Evolutionary conservation across 2,888 invertebrate genomes (phyloP).

Genomic region (Drosophila algonquin): DNA sequence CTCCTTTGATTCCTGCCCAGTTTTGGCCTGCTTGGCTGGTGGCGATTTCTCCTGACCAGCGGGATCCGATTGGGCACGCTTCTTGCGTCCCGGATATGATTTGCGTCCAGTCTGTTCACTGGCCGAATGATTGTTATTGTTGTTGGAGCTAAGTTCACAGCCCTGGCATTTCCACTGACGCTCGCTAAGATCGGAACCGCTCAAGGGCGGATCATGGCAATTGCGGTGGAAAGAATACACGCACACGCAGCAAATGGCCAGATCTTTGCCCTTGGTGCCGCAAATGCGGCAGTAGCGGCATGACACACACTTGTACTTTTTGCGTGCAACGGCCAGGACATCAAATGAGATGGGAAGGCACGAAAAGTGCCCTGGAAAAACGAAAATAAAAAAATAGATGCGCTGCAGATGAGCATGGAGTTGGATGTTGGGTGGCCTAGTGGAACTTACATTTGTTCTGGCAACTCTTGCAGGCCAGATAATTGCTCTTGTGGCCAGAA

Average conservation of each 20-base stretch:
- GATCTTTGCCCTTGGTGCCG: constrained; percentile 85
- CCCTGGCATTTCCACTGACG: constrained; percentile 90
- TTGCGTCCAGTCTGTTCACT: constrained; percentile 33
- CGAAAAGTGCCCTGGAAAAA: constrained; percentile 77
- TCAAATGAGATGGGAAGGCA: constrained; percentile 75
- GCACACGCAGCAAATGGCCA: constrained; percentile 92
- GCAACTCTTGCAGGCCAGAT: constrained; percentile 78
- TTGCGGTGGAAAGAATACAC: constrained; percentile 93
- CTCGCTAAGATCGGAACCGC: constrained; percentile 84
- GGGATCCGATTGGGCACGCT: constrained; percentile 49
- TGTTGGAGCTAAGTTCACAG: constrained; percentile 82
- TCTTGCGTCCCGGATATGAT: constrained; percentile 57
- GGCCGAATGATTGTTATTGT: constrained; percentile 4
- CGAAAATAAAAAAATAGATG: neutral
- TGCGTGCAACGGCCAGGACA: constrained; percentile 70
- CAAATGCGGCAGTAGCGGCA: constrained; percentile 91
- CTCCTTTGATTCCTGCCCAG: neutral
- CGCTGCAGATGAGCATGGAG: neutral
- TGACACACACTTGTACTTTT: constrained; percentile 93
- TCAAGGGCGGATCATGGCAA: constrained; percentile 90
- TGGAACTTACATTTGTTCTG: constrained; percentile 65
- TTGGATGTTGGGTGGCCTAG: neutral
- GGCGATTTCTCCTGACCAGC: constrained; percentile 10
- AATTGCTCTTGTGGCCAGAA: constrained; percentile 73
- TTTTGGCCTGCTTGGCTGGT: constrained; percentile 5